These are phyloP conservation scores for Bombus waltoni DNA, from an alignment of 1,140 invertebrate genomes.

Conservation along the genomic window DNA sequence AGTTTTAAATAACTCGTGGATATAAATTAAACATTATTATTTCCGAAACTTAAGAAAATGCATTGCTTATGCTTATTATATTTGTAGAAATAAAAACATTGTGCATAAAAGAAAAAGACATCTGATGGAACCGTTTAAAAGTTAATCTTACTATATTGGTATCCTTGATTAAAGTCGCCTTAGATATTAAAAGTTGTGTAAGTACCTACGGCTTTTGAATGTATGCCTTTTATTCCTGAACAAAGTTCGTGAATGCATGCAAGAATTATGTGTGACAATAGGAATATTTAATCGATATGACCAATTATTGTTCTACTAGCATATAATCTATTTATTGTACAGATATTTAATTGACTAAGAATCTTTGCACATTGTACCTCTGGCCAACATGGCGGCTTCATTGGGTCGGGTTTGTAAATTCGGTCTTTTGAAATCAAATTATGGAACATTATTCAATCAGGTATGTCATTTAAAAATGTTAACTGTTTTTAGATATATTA, in stretches of 20 bases:
- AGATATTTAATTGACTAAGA: constrained; percentile 63
- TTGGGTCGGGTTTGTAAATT: constrained; percentile 92
- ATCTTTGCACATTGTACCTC: constrained; percentile 73
- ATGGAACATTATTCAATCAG: constrained; percentile 82
- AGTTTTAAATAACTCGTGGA: background rate
- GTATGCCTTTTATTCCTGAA: background rate
- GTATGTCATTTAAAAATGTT: constrained; percentile 73
- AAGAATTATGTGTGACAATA: background rate
- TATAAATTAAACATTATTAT: background rate
- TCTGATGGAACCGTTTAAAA: constrained; percentile 8
- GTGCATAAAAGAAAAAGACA: background rate
- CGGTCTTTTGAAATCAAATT: constrained; percentile 87
- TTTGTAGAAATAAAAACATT: background rate
- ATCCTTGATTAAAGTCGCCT: constrained; percentile 40
- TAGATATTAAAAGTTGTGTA: constrained; percentile 42
- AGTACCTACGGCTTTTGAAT: constrained; percentile 12
- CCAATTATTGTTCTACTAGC: background rate
- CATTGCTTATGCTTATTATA: background rate
- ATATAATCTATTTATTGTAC: background rate
- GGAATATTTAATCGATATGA: background rate
- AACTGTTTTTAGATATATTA: background rate
- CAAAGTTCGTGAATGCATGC: background rate
- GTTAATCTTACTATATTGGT: constrained; percentile 21
- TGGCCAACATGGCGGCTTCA: constrained; percentile 91
- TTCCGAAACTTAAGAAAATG: background rate